Base-by-base conservation (phyloP, 2,113 vertebrate genomes). In the Seriola aureovittata region DNA sequence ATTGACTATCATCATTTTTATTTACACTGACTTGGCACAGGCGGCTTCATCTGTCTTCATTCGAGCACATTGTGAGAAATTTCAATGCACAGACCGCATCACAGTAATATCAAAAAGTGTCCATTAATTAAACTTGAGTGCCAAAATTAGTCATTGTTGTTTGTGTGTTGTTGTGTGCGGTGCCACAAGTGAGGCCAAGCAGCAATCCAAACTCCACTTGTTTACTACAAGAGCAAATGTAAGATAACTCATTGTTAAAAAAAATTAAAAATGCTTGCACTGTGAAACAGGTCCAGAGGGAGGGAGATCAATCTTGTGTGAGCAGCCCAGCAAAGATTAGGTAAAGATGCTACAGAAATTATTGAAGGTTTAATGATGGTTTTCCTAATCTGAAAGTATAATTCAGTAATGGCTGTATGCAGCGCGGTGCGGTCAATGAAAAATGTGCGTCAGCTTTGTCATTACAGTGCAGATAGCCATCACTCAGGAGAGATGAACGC, bases 291-390 rank as follows among this genome's bases (percentile, higher is more conserved):
- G 89, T 73, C 52, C 73, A 86, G 23, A 64, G 50, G 63, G 78
- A 80, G 6, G 55, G 17, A 82, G 55, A 87, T 91, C 77, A 75
- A 80, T 91, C 74, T 75, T 84, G 54, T 19, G n/a, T n/a, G 63
- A 79, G 68, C 13, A 11, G 16, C 12, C 8, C 54, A 67, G 54
- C 25, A 54, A 69, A 85, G 52, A 82, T 76, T 73, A 71, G 29
- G 42, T 55, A 50, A 55, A 54, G 19, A 57, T 23, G 65, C 76
- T 44, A 54, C 14, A 44, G 19, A 64, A 70, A 66, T 54, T 21
- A 70, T 42, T 46, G 11, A 36, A 46, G 29, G 13, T 67, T 32
- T 32, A 48, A 67, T 32, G 42, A 48, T 16, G 5, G 46, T 1
- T 36, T 40, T 44, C 2, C n/a, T 40, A 17, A 58, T 58, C 48